Conservation (phyloP, 2,888 invertebrate genomes). For the Schizaphis graminum region DNA sequence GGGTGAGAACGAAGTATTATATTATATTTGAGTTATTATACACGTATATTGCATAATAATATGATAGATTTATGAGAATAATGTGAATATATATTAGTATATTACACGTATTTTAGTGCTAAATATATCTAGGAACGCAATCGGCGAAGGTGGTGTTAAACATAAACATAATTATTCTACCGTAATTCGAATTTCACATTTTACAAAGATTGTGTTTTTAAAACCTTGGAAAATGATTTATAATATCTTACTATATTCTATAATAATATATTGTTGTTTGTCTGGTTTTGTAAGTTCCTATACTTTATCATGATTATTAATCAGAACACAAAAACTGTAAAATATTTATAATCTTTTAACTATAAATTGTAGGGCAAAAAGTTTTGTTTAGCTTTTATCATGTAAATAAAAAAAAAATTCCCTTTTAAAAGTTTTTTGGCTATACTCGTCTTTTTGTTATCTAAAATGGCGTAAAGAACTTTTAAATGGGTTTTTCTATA, state of each 20-base stretch:
- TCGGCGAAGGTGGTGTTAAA: not conserved
- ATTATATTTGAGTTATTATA: not conserved
- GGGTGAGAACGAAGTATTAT: slow-evolving; percentile 22
- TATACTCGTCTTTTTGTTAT: not conserved
- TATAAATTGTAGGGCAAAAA: not conserved
- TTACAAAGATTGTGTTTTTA: not conserved
- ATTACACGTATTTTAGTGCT: not conserved
- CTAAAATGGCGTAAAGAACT: not conserved
- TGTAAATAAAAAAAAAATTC: not conserved
- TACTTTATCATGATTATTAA: not conserved
- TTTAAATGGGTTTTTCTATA: not conserved
- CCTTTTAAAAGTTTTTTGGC: not conserved
- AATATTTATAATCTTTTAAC: not conserved
- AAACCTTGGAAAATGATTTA: not conserved
- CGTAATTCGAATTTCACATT: not conserved
- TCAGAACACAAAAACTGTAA: not conserved
- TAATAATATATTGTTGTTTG: not conserved
- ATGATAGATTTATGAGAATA: not conserved
- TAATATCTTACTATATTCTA: not conserved
- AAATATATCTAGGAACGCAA: not conserved
- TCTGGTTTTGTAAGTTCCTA: not conserved
- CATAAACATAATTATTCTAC: not conserved
- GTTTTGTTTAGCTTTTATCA: not conserved
- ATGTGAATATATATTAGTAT: not conserved
- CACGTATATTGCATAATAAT: not conserved